Conservation (phyloP, 64 coral and sea anemone genomes). For the Trachythela sp. region DNA sequence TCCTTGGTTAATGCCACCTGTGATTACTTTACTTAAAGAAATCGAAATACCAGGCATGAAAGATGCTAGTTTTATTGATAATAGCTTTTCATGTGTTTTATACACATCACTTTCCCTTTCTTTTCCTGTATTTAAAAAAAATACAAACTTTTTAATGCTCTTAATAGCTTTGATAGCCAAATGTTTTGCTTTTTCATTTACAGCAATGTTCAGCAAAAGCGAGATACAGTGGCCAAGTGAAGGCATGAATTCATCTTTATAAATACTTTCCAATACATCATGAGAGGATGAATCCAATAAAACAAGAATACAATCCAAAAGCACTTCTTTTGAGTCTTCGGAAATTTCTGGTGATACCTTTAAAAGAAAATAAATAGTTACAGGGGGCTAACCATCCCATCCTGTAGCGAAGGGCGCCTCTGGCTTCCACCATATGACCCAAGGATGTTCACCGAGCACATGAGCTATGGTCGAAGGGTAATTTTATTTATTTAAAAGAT, state of each 20-base stretch:
- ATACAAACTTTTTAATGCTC: background rate
- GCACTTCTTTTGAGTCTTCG: background rate
- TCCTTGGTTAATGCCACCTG: background rate
- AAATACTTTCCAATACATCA: background rate
- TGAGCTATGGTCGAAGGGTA: too few species aligned
- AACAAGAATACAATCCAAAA: background rate
- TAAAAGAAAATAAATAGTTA: background rate
- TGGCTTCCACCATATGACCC: too few species aligned
- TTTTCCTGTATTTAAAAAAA: background rate
- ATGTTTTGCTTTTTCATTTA: background rate
- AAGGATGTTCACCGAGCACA: too few species aligned
- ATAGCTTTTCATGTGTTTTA: background rate
- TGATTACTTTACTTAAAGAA: background rate
- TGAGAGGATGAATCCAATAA: background rate
- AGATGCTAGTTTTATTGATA: background rate
- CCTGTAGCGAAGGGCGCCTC: too few species aligned
- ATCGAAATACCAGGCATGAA: constrained; percentile 10
- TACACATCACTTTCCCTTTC: background rate
- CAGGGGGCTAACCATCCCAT: too few species aligned
- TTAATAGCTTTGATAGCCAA: background rate
- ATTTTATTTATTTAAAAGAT: too few species aligned
- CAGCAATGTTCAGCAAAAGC: background rate
- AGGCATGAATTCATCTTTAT: constrained; percentile 13
- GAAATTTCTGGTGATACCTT: background rate
- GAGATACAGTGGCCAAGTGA: background rate